A percentile compares a stretch with the other conserved stretches of the same genome.
phyloP scores from a whole-genome alignment of 2,888 invertebrate genomes.

The Dynastes tityus region DNA sequence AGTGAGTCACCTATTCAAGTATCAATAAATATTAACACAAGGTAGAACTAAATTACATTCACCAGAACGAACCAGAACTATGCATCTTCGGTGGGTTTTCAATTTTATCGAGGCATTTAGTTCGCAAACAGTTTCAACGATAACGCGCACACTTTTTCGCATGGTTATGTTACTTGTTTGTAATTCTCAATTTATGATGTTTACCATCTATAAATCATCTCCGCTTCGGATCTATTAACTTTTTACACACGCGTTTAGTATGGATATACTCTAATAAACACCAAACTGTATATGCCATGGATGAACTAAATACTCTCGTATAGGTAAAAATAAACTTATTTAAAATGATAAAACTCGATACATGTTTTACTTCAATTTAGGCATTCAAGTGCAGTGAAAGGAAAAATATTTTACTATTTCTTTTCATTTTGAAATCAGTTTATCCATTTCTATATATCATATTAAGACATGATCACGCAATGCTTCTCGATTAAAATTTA shows the following conservation, averaged over 20 bases:
- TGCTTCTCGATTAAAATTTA: too few relatives aligned
- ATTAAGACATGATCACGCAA: too few relatives aligned
- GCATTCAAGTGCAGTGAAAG: background rate
- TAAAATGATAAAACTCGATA: background rate
- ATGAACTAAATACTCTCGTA: background rate
- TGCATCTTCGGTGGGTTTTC: background rate
- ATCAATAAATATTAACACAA: too few relatives aligned
- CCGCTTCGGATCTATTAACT: slow-evolving; percentile 19
- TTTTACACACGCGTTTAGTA: slow-evolving; percentile 16
- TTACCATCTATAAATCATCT: slow-evolving; percentile 31
- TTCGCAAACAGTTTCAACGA: slow-evolving; percentile 31
- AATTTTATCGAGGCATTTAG: slow-evolving; percentile 32
- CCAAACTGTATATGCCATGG: background rate
- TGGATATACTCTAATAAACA: slow-evolving; percentile 33
- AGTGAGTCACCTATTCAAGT: too few relatives aligned
- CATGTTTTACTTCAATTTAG: background rate
- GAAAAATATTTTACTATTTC: background rate
- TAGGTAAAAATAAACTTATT: background rate
- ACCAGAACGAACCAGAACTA: background rate
- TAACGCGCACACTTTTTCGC: slow-evolving; percentile 35
- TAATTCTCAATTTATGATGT: slow-evolving; percentile 36
- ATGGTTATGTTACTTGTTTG: slow-evolving; percentile 34
- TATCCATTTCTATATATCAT: too few relatives aligned
- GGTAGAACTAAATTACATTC: too few relatives aligned
- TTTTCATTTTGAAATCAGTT: too few relatives aligned